Evolutionary conservation across 2,888 invertebrate species (phyloP), one percentile per base, ranked within the genome.

Genomic region (Protophormia terraenovae): DNA sequence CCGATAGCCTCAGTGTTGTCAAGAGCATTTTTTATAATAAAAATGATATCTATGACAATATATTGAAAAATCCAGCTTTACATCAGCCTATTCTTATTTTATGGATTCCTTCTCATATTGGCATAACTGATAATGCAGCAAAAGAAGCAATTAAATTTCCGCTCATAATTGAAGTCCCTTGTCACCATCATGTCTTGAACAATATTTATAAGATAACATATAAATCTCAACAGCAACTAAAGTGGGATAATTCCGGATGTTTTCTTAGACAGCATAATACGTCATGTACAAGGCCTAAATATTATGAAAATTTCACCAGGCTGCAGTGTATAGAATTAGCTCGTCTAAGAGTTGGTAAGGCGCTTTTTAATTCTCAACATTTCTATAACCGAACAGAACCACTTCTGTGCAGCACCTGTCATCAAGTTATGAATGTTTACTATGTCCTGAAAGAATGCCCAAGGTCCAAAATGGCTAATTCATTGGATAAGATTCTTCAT

Each of bases 381-480:
- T 50, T 45, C n/a, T 67, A 67, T 47, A 47, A 67, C 7, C 19
- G 45, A 14, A 29, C 47, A 3, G 67, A 67, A 27, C 67, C 45
- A 16, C 7, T 29, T 5, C 14, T 8, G 14, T 69, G 53, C 22
- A 24, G 10, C n/a, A n/a, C 19, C 14, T 69, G 50, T 38, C 27
- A 22, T 14, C 3, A 1, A 35, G 22, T 7, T n/a, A 16, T 69
- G 19, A 32, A 32, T 16, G 29, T 69, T 5, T 19, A 32, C 14
- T 53, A 69, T n/a, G 19, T 69, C 2, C n/a, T 67, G 16, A 47
- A 14, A 3, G 27, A 47, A 29, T 67, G 66, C 12, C 62, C 27
- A 19, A 27, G 8, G 2, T 47, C 69, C 41, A 66, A n/a, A 66
- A 58, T 58, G 58, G n/a, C 58, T 3, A 22, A 32, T 27, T 12